phyloP scores from a whole-genome alignment of 2,113 vertebrate species.

The Alexandromys fortis region DNA sequence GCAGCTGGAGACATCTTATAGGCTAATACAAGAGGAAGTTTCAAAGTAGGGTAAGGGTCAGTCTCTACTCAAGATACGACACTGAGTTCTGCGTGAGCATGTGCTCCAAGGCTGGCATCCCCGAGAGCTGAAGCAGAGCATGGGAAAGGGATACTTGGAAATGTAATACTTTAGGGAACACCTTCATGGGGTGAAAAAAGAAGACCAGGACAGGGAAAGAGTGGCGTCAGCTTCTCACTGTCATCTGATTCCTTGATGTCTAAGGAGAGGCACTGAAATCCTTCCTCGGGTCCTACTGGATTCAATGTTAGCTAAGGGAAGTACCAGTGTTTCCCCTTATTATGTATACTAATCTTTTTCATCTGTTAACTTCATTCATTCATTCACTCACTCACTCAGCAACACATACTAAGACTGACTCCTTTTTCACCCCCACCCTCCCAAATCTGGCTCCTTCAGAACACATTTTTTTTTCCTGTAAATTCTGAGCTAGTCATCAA shows the following conservation, averaged over 20 bases:
- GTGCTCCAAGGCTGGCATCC: background rate
- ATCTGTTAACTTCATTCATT: background rate
- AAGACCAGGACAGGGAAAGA: background rate
- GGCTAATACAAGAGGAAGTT: background rate
- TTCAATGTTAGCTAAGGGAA: background rate
- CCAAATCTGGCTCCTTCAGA: background rate
- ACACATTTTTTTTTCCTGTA: background rate
- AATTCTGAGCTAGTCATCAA: conserved; percentile 22
- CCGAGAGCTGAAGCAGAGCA: background rate
- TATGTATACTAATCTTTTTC: background rate
- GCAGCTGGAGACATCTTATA: background rate
- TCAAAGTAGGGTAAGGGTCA: background rate
- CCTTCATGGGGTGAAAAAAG: background rate
- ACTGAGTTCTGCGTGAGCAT: background rate
- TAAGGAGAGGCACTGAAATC: background rate
- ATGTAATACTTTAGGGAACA: background rate
- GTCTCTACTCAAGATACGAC: background rate
- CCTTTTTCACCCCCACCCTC: background rate
- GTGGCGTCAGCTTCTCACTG: background rate
- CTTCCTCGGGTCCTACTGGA: background rate
- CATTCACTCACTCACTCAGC: background rate
- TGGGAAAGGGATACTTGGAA: background rate
- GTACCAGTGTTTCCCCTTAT: background rate
- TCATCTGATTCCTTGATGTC: background rate
- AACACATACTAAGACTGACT: background rate